Conservation (phyloP, 2,888 invertebrate genomes). For the Beris chalybata region DNA sequence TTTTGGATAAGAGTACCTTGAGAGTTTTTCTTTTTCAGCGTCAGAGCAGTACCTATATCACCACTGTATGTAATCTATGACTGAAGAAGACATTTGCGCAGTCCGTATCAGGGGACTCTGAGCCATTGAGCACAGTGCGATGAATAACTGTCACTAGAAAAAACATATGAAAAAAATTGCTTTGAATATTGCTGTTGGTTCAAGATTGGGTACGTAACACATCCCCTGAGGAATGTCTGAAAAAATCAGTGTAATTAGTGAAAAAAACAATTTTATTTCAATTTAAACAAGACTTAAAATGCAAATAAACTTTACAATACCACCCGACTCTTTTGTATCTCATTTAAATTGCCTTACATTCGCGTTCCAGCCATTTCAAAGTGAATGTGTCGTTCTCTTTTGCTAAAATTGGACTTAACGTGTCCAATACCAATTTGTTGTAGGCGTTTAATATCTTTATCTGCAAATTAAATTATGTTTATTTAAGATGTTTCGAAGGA, state of each 20-base stretch:
- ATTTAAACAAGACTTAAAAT: background rate
- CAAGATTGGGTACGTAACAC: no score
- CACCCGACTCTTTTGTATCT: background rate
- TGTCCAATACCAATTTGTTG: constrained; percentile 71
- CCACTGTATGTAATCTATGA: no score
- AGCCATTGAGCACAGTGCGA: no score
- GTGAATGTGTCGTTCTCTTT: constrained; percentile 68
- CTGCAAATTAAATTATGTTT: constrained; percentile 21
- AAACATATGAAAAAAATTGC: no score
- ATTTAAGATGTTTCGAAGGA: background rate
- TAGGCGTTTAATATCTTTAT: constrained; percentile 74
- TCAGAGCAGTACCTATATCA: no score
- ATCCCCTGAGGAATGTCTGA: no score
- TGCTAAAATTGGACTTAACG: constrained; percentile 71
- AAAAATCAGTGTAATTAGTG: background rate
- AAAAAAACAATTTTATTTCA: background rate
- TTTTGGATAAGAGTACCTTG: no score
- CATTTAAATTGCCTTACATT: constrained; percentile 49
- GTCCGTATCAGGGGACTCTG: no score
- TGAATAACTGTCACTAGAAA: no score
- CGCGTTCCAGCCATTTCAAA: constrained; percentile 75
- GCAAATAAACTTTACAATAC: background rate
- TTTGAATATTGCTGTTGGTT: no score
- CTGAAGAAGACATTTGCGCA: no score
- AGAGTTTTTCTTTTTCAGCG: no score